These are phyloP conservation scores for Capromys pilorides DNA, from an alignment of 2,797 vertebrate genomes.

Conservation along the genomic window DNA sequence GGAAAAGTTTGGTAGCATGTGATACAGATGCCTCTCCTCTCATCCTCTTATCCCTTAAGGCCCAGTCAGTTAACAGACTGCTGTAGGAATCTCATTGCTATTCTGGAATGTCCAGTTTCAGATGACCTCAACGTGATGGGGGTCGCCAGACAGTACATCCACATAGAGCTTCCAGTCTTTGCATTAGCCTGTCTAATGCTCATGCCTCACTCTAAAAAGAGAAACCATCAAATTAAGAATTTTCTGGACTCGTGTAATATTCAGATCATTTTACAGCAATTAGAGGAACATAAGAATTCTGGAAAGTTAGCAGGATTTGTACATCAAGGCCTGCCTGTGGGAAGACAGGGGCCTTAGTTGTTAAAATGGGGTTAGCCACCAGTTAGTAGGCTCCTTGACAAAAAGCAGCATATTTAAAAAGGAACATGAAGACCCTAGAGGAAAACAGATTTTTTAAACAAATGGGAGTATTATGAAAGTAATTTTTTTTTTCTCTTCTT, in stretches of 20 bases:
- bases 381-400: neutral
- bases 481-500: slow-evolving; percentile 80
- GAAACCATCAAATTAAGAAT: slow-evolving; percentile 92
- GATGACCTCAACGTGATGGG: slow-evolving; percentile 92
- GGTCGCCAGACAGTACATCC: slow-evolving; percentile 94
- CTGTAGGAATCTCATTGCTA: slow-evolving; percentile 90
- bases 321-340: slow-evolving; percentile 80
- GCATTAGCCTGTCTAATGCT: slow-evolving; percentile 93
- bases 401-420: slow-evolving; percentile 58
- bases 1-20: slow-evolving; percentile 90
- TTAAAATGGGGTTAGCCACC: slow-evolving; percentile 36
- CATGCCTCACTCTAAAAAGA: slow-evolving; percentile 90
- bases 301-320: slow-evolving; percentile 92
- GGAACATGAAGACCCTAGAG: slow-evolving; percentile 71
- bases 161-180: slow-evolving; percentile 92
- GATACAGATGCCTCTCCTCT: slow-evolving; percentile 92
- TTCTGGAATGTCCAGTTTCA: slow-evolving; percentile 94
- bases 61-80: slow-evolving; percentile 90
- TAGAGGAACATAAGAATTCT: slow-evolving; percentile 90
- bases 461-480: slow-evolving; percentile 82
- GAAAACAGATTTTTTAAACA: slow-evolving; percentile 61
- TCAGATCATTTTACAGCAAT: slow-evolving; percentile 89
- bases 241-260: slow-evolving; percentile 89
- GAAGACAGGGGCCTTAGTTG: neutral
- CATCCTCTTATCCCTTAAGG: slow-evolving; percentile 93